Evolutionary conservation across 1,140 invertebrate genomes (phyloP), one percentile per base, ranked within the genome.

Genomic region (Penaeus vannamei): DNA sequence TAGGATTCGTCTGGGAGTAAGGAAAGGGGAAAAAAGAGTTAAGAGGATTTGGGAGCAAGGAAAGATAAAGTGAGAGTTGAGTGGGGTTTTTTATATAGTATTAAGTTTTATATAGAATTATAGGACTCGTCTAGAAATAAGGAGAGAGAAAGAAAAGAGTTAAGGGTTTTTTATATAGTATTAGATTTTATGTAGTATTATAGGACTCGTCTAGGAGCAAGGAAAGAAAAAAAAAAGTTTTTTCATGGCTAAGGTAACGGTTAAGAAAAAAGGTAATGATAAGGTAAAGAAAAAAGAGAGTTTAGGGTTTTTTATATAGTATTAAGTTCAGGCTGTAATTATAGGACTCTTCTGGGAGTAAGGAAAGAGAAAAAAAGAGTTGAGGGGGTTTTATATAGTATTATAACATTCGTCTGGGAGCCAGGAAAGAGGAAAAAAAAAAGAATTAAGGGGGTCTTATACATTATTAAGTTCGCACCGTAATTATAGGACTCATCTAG

Each of bases 321-420:
- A n/a, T n/a, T n/a, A n/a, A n/a, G n/a, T n/a, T n/a, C n/a, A n/a
- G n/a, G n/a, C n/a, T n/a, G n/a, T n/a, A n/a, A n/a, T n/a, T n/a
- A 91, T 36, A 8, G 88, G 85, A 0, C 60, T 59, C 23, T 85
- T 87, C 90, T 90, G 53, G 46, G 8, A 66, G 36, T 72, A 32
- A 32, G 79, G 59, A n/a, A n/a, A 77, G 29, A 77, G 7, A 17
- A 19, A 53, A 69, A 81, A 26, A 64, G n/a, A 60, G 29, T 22
- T 26, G 29, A 32, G 76, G 29, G 76, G 32, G 17, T 22, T 19
- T 17, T 22, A 23, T 17, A 26, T n/a, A 19, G 10, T 83, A n/a
- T n/a, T 20, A 26, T 36, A n/a, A 5, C 5, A 66, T 84, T 1
- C 23, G 82, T 26, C 7, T 20, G 22, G 62, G 53, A 32, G 20